Conservation (phyloP, 2,113 vertebrate species). For the Hippopotamus amphibius region DNA sequence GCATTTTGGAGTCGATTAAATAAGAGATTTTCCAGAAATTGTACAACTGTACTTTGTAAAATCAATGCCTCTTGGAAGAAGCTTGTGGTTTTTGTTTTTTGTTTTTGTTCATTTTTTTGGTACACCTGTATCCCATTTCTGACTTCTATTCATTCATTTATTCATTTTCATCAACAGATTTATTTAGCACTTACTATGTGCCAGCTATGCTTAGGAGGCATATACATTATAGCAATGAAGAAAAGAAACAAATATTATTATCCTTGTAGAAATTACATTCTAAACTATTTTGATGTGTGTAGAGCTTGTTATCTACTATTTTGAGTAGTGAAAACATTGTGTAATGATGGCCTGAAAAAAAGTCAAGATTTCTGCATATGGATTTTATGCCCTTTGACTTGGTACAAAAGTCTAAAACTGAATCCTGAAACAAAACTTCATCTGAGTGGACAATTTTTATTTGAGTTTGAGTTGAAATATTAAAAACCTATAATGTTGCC, state of each 20-base stretch:
- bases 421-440: constrained; percentile 47
- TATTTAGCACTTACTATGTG: background rate
- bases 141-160: background rate
- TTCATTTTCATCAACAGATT: background rate
- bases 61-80: background rate
- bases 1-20: constrained; percentile 70
- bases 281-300: background rate
- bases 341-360: constrained; percentile 24
- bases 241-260: background rate
- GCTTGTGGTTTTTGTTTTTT: background rate
- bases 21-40: constrained; percentile 48
- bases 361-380: background rate
- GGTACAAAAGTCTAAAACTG: constrained; percentile 46
- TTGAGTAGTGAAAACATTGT: constrained; percentile 9
- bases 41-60: constrained; percentile 32
- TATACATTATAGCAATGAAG: background rate
- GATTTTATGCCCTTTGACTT: constrained; percentile 50
- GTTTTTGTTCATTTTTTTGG: background rate
- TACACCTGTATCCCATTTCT: background rate
- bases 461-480: constrained; percentile 59
- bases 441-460: constrained; percentile 22
- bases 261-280: constrained; percentile 17
- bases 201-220: background rate
- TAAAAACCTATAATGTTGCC: constrained; percentile 12
- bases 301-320: background rate